phyloP scores from a whole-genome alignment of 2,888 invertebrate species.

The Junonia oenone region DNA sequence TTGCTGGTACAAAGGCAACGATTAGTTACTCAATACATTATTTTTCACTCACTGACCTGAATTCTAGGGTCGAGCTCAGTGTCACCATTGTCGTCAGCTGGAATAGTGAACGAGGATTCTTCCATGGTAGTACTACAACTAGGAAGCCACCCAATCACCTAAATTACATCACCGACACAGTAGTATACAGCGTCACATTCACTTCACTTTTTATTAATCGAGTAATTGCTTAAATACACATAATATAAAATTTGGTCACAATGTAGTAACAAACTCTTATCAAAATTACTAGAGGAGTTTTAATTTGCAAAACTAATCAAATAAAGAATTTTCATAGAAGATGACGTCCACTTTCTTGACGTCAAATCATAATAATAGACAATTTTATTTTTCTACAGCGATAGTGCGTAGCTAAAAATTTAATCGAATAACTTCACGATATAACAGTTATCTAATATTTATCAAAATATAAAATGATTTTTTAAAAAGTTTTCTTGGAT shows the following conservation, averaged over 20 bases:
- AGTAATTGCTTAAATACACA: constrained; percentile 23
- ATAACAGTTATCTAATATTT: no score
- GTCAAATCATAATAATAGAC: constrained; percentile 72
- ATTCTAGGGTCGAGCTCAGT: constrained; percentile 79
- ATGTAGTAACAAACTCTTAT: constrained; percentile 12
- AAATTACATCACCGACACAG: constrained; percentile 79
- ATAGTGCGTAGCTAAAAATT: neutral
- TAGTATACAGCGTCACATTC: constrained; percentile 66
- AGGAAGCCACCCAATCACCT: constrained; percentile 72
- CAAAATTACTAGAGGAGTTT: constrained; percentile 32
- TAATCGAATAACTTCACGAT: no score
- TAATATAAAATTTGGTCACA: constrained; percentile 18
- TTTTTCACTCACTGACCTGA: constrained; percentile 78
- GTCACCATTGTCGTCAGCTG: constrained; percentile 77
- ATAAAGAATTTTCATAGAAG: constrained; percentile 62
- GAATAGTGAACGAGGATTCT: constrained; percentile 78
- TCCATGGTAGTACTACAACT: constrained; percentile 69
- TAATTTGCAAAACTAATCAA: constrained; percentile 54
- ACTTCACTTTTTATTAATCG: constrained; percentile 35
- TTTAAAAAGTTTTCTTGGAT: no score
- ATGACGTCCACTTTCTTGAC: constrained; percentile 73
- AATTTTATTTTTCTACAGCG: constrained; percentile 30
- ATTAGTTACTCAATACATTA: constrained; percentile 66
- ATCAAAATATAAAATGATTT: no score
- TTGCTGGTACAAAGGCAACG: constrained; percentile 62